Evolutionary conservation across 2,888 invertebrate genomes (phyloP).

Genomic region (Drosophila longiperda): DNA sequence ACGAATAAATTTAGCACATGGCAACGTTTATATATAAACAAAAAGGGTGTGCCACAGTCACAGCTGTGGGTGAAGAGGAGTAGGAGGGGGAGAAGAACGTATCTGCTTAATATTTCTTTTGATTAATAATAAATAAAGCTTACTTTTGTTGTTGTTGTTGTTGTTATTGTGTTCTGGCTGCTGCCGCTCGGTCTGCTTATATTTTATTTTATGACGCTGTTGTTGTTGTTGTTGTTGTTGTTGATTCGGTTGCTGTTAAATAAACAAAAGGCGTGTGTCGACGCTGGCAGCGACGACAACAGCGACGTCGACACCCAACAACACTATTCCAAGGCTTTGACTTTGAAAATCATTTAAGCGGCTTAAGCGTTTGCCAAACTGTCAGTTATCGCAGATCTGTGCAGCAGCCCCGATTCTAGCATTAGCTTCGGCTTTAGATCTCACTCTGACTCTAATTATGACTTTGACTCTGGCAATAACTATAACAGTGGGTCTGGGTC

Average conservation of each 20-base stretch:
- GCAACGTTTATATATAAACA: constrained; percentile 37
- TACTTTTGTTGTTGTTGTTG: constrained; percentile 37
- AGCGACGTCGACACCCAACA: constrained; percentile 20
- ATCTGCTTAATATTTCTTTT: constrained; percentile 61
- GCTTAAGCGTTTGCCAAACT: constrained; percentile 58
- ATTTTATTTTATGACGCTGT: constrained; percentile 63
- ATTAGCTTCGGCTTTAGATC: constrained; percentile 15
- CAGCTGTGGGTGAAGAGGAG: background rate
- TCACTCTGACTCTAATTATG: constrained; percentile 2
- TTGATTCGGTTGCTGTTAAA: constrained; percentile 51
- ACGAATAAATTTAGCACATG: constrained; percentile 48
- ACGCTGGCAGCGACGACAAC: constrained; percentile 23
- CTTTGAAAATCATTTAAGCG: constrained; percentile 77
- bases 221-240: constrained; percentile 33
- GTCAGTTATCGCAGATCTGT: constrained; percentile 30
- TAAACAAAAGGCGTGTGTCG: constrained; percentile 81
- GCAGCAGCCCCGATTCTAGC: constrained; percentile 18
- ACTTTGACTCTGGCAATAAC: constrained; percentile 8
- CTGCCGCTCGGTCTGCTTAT: constrained; percentile 72
- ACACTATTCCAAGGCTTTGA: constrained; percentile 76
- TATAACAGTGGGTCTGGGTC: background rate
- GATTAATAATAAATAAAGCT: constrained; percentile 78
- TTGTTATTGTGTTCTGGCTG: constrained; percentile 31
- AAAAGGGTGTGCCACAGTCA: constrained; percentile 10
- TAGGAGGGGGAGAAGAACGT: constrained; percentile 9